A percentile compares a stretch with the other conserved stretches of the same genome.
These are phyloP conservation scores for Acyrthosiphon pisum DNA, from an alignment of 1,140 invertebrate species.

Conservation along the genomic window DNA sequence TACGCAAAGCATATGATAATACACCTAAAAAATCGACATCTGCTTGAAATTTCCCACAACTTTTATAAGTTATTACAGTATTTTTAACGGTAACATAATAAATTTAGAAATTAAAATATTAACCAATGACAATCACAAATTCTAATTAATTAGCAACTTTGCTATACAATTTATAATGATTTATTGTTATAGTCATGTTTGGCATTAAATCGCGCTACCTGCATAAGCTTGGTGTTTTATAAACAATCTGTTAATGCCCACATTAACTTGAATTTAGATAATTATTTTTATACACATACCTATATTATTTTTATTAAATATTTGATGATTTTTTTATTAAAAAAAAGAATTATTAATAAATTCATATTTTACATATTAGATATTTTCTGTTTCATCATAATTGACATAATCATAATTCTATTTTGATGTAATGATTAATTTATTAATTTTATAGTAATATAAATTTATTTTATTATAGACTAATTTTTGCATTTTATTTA, in stretches of 20 bases:
- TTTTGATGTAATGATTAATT: conserved; percentile 13
- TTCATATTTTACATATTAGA: not conserved
- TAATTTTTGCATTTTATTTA: not conserved
- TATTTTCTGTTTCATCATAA: not conserved
- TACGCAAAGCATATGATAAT: conserved; percentile 77
- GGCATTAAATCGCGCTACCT: not conserved
- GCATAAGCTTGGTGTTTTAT: not conserved
- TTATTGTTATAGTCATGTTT: not conserved
- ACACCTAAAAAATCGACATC: conserved; percentile 60
- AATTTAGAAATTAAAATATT: conserved; percentile 17
- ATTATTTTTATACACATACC: conserved; percentile 32
- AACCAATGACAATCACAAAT: conserved; percentile 45
- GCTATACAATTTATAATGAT: not conserved
- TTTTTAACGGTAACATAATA: not conserved
- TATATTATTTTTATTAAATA: conserved; percentile 3
- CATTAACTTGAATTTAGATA: conserved; percentile 33
- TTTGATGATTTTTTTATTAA: conserved; percentile 19
- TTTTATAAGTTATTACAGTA: conserved; percentile 3
- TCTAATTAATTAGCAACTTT: conserved; percentile 19
- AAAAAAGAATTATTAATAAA: not conserved
- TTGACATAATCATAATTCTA: not conserved
- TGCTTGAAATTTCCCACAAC: conserved; percentile 17
- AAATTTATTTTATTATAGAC: not conserved
- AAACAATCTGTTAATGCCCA: not conserved
- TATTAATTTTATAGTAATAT: conserved; percentile 9